Evolutionary conservation across 2,113 vertebrate genomes (phyloP), one percentile per base, ranked within the genome.

Genomic region (Oryzias curvinotus): DNA sequence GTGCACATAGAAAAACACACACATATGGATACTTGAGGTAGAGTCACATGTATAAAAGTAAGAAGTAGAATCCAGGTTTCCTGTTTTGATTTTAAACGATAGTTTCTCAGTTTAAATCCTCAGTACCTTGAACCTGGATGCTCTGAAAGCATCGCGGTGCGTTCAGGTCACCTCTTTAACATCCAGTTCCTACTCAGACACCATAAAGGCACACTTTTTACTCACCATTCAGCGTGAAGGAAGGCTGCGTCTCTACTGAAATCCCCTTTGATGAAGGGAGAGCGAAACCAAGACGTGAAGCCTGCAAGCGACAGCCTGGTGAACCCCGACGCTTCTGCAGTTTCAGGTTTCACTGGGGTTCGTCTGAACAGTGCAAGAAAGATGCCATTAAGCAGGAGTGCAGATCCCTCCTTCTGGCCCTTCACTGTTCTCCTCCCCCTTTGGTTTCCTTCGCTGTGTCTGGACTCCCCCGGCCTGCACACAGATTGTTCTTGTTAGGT

Each of bases 401-500:
- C 58, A 86, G 63, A 81, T 81, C 71, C 86, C 88, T 88, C 87
- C 87, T 78, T 83, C 84, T 71, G 62, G 68, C 45, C 68, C 45
- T 69, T 44, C 65, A 47, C 65, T 59, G 49, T 65, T 73, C 76
- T 78, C 77, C 81, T 78, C 82, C 80, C 78, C 78, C 81, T 54
- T 50, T 62, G 56, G 59, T 57, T 75, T 77, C 68, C 69, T 68
- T 21, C 13, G 73, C 72, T 76, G 71, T 63, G 76, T 70, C 84
- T 82, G 87, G 50, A 77, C 58, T 73, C 79, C 72, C 72, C 45
- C 21, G 43, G 71, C 68, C 80, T 84, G 69, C 81, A 77, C 87
- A 90, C 96, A 95, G 94, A 94, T 94, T 95, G 94, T 94, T 95
- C 93, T 95, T 88, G 93, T 96, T 96, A 95, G 83, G 88, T 84